phyloP scores from a whole-genome alignment of 2,113 vertebrate species.

The Crotalus helleri region DNA sequence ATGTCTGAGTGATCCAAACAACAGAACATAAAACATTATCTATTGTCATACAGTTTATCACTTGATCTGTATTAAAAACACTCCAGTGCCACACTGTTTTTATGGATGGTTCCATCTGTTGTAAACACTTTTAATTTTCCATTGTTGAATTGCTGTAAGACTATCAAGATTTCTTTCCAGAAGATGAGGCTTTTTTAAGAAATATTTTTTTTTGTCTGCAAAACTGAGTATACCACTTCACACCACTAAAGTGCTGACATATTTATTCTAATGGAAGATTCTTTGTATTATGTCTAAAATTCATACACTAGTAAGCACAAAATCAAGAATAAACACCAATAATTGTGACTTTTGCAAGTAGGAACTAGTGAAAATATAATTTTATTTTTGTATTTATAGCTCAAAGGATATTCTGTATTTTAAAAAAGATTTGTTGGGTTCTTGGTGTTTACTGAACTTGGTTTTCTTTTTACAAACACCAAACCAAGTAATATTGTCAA shows the following conservation, averaged over 20 bases:
- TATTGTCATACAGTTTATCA: slow-evolving; percentile 14
- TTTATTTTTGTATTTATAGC: not conserved
- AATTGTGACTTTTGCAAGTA: slow-evolving; percentile 41
- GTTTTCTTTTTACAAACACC: not conserved
- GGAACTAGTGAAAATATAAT: slow-evolving; percentile 29
- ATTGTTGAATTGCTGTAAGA: slow-evolving; percentile 24
- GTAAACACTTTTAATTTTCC: slow-evolving; percentile 33
- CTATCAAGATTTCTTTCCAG: slow-evolving; percentile 28
- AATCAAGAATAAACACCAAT: slow-evolving; percentile 44
- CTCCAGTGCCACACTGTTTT: not conserved
- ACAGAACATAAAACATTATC: slow-evolving; percentile 17
- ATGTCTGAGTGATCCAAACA: slow-evolving; percentile 26
- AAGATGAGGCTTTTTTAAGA: slow-evolving; percentile 40
- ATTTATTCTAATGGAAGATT: slow-evolving; percentile 33
- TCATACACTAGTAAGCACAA: slow-evolving; percentile 39
- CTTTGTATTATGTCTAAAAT: slow-evolving; percentile 31
- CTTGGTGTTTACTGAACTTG: not conserved
- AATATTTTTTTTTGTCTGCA: slow-evolving; percentile 25
- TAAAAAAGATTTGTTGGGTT: slow-evolving; percentile 13
- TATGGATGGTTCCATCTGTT: not conserved
- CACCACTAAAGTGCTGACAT: slow-evolving; percentile 28
- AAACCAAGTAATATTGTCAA: not conserved
- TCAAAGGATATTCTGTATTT: not conserved
- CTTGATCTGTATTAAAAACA: not conserved
- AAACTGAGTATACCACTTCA: not conserved